Percentiles rank a stretch among this genome's conserved stretches.
phyloP scores from a whole-genome alignment of 2,113 vertebrate species.

The Enhydra lutris region DNA sequence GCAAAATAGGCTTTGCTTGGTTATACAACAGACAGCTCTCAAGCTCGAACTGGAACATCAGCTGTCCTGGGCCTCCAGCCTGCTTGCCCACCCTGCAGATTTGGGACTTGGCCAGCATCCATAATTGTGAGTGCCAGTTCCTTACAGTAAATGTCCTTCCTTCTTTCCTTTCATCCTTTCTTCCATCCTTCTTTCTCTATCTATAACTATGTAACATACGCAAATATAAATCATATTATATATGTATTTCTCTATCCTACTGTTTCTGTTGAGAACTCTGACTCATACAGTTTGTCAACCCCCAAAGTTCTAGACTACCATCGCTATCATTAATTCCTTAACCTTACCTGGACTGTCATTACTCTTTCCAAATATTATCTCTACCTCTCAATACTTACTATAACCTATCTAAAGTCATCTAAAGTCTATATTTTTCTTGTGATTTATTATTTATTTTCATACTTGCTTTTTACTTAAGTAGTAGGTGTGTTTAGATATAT shows the following conservation, averaged over 20 bases:
- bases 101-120: neutral
- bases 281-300: neutral
- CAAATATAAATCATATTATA: neutral
- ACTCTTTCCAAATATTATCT: neutral
- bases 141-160: neutral
- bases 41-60: accelerated
- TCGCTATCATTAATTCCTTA: neutral
- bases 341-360: neutral
- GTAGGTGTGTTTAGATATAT: neutral
- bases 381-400: neutral
- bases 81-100: neutral
- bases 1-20: neutral
- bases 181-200: neutral
- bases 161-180: neutral
- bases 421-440: neutral
- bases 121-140: neutral
- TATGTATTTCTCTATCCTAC: neutral
- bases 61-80: neutral
- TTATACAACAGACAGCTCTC: neutral
- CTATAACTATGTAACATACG: neutral
- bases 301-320: neutral
- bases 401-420: neutral
- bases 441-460: neutral
- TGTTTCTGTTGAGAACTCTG: neutral
- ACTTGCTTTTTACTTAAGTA: neutral